These are phyloP conservation scores for Lanius collurio DNA, from an alignment of 2,113 vertebrate species.

Conservation along the genomic window DNA sequence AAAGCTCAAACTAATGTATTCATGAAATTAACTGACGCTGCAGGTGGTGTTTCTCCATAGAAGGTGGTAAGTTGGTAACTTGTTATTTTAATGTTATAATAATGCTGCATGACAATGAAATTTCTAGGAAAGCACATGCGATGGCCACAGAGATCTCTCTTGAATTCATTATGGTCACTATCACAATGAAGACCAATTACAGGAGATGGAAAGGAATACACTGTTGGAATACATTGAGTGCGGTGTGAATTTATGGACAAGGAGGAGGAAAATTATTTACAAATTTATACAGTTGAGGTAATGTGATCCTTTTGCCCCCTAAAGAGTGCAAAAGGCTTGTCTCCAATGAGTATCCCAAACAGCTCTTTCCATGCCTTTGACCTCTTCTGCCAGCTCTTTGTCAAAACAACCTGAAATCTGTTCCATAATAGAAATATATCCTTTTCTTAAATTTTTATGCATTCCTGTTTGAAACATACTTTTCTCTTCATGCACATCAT, in stretches of 20 bases:
- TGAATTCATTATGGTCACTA: constrained; percentile 52
- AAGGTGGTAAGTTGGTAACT: not conserved
- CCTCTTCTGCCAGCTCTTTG: not conserved
- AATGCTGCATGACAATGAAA: not conserved
- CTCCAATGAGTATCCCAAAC: not conserved
- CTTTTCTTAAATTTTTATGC: not conserved
- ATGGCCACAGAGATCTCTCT: not conserved
- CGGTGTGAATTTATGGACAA: not conserved
- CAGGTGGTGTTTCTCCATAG: constrained; percentile 38
- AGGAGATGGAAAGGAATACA: not conserved
- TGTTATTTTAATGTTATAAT: constrained; percentile 25
- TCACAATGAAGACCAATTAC: constrained; percentile 16
- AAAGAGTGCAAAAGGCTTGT: not conserved
- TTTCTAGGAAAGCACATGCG: not conserved
- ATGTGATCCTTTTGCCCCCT: not conserved
- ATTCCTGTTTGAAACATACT: not conserved
- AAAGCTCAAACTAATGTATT: constrained; percentile 42
- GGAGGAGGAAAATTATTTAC: not conserved
- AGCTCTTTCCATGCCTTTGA: not conserved
- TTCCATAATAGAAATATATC: not conserved
- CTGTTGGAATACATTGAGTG: constrained; percentile 20
- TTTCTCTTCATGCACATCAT: not conserved
- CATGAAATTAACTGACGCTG: constrained; percentile 32
- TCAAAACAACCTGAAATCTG: not conserved
- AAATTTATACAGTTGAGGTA: not conserved